Conservation (phyloP, 1,140 invertebrate genomes). For the Scaptomyza pallida region DNA sequence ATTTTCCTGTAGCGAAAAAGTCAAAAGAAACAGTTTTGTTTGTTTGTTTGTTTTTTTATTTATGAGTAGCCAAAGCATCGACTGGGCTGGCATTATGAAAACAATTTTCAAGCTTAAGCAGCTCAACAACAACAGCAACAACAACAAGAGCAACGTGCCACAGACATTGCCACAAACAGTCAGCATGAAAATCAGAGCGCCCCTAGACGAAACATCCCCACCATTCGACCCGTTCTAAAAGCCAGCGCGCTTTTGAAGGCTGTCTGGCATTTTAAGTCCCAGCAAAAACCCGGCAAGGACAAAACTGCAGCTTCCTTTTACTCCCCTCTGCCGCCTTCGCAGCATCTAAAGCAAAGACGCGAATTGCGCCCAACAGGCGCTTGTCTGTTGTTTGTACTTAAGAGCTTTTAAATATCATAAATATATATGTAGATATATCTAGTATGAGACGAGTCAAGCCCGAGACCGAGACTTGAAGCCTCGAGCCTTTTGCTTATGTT, state of each 20-base stretch:
- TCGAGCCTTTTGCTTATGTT: conserved; percentile 17
- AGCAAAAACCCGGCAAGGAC: conserved; percentile 49
- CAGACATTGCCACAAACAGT: conserved; percentile 45
- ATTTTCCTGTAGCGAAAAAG: conserved; percentile 63
- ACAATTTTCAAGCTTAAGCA: conserved; percentile 83
- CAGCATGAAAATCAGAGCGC: conserved; percentile 40
- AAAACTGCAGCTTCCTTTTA: conserved; percentile 62
- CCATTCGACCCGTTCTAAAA: conserved; percentile 6
- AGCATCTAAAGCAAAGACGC: conserved; percentile 4
- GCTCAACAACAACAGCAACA: conserved; percentile 49
- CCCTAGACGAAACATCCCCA: background rate
- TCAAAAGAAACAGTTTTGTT: conserved; percentile 46
- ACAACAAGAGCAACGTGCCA: conserved; percentile 41
- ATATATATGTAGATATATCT: conserved; percentile 58
- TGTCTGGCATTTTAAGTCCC: conserved; percentile 74
- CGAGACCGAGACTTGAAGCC: conserved; percentile 6
- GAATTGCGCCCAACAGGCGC: conserved; percentile 37
- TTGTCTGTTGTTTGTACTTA: conserved; percentile 82
- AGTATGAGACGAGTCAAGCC: conserved; percentile 44
- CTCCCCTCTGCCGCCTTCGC: conserved; percentile 2
- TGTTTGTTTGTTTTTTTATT: background rate
- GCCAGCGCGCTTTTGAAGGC: conserved; percentile 40
- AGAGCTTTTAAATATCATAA: conserved; percentile 83
- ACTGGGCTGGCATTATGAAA: conserved; percentile 66
- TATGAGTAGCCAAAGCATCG: conserved; percentile 14